These are phyloP conservation scores for Siniperca obscura DNA, from an alignment of 2,797 vertebrate genomes.

Conservation along the genomic window DNA sequence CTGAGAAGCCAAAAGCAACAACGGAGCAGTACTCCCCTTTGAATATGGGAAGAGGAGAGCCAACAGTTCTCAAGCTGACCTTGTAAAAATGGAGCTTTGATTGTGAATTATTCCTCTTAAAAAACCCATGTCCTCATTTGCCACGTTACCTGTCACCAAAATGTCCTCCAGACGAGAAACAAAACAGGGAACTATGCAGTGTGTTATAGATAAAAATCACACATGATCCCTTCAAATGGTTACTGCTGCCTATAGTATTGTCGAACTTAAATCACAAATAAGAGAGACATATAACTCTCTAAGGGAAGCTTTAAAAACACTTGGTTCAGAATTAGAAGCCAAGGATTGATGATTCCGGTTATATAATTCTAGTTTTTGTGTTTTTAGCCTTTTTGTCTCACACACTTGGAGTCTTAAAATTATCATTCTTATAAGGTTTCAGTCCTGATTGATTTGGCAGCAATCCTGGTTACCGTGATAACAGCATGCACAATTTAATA, in stretches of 20 bases:
- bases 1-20: constrained; percentile 75
- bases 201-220: constrained; percentile 31
- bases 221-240: constrained; percentile 8
- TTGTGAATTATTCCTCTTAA: constrained; percentile 48
- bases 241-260: constrained; percentile 1
- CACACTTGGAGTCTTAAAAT: not conserved
- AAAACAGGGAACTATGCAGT: constrained; percentile 14
- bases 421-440: not conserved
- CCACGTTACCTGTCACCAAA: constrained; percentile 52
- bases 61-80: constrained; percentile 57
- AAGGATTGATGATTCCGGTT: not conserved
- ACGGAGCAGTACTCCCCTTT: constrained; percentile 53
- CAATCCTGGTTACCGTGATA: not conserved
- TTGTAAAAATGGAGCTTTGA: constrained; percentile 44
- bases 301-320: not conserved
- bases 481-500: not conserved
- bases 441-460: constrained; percentile 8
- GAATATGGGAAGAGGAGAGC: constrained; percentile 44
- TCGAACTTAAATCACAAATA: constrained; percentile 5
- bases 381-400: constrained; percentile 19
- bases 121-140: constrained; percentile 53
- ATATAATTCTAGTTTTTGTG: not conserved
- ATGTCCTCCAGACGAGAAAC: constrained; percentile 33
- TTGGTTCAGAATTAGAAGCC: not conserved
- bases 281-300: not conserved